These are phyloP conservation scores for Cosmorhoe ocellata DNA, from an alignment of 2,888 invertebrate species.

Conservation along the genomic window DNA sequence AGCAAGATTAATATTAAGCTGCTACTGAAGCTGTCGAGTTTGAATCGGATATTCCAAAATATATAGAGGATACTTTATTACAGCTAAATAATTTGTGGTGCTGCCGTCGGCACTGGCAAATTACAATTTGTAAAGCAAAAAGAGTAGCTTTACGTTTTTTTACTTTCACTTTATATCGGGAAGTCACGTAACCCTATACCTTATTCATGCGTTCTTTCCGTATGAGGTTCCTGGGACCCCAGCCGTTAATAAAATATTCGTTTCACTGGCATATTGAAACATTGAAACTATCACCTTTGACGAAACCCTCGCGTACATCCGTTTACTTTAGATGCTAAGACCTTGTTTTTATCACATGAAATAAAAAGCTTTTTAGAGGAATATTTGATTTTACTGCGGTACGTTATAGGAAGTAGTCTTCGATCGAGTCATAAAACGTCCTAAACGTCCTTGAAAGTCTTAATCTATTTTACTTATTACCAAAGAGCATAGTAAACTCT, in stretches of 20 bases:
- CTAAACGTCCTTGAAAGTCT: neutral
- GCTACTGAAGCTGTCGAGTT: conserved; percentile 33
- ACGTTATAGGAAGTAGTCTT: neutral
- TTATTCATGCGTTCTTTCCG: conserved; percentile 27
- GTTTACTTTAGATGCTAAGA: neutral
- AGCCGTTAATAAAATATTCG: conserved; percentile 23
- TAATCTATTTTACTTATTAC: neutral
- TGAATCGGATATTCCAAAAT: conserved; percentile 23
- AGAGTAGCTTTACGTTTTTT: neutral
- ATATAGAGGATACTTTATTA: conserved; percentile 4
- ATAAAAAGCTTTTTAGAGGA: neutral
- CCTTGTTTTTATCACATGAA: neutral
- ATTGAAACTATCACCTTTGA: conserved; percentile 15
- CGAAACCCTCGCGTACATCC: conserved; percentile 5
- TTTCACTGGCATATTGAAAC: conserved; percentile 11
- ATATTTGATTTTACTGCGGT: neutral
- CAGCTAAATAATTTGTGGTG: neutral
- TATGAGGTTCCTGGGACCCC: conserved; percentile 7
- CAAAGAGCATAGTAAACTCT: neutral
- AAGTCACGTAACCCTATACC: conserved; percentile 25
- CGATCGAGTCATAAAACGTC: neutral
- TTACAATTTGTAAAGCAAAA: neutral
- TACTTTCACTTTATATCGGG: conserved; percentile 16
- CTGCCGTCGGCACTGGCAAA: too few relatives aligned
- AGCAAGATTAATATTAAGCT: conserved; percentile 50